Percentiles rank a stretch among this genome's conserved stretches.
Evolutionary conservation across 37 sponge, comb jelly and placozoan genomes (phyloP).

Genomic region (Crambe crambe): DNA sequence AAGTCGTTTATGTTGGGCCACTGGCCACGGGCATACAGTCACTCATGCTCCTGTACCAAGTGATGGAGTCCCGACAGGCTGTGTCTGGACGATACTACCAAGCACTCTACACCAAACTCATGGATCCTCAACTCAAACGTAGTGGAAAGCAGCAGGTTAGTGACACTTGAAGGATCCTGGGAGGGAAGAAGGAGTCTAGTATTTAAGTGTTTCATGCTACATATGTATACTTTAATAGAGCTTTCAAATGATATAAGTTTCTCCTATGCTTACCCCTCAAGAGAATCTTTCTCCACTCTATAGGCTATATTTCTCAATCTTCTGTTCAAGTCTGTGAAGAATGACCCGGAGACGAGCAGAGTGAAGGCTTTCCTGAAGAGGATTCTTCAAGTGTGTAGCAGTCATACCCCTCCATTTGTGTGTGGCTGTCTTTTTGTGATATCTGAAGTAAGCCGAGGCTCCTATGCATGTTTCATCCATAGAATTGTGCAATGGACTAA

Average conservation of each 20-base stretch:
- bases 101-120: slow-evolving; percentile 90
- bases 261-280: too few relatives aligned
- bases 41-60: slow-evolving; percentile 93
- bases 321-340: slow-evolving; percentile 91
- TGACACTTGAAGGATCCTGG: too few relatives aligned
- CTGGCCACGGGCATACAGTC: slow-evolving; percentile 90
- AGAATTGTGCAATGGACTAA: too few relatives aligned
- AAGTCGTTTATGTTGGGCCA: slow-evolving; percentile 84
- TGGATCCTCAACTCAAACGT: slow-evolving; percentile 76
- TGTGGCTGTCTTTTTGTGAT: slow-evolving; percentile 81
- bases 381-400: slow-evolving; percentile 69
- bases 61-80: slow-evolving; percentile 82
- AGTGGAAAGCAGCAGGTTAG: slow-evolving; percentile 74
- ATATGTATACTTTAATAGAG: too few relatives aligned
- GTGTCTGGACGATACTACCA: slow-evolving; percentile 89
- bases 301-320: slow-evolving; percentile 95
- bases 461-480: neutral
- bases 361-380: slow-evolving; percentile 91
- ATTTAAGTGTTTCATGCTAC: too few relatives aligned
- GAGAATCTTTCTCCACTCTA: neutral
- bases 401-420: slow-evolving; percentile 72
- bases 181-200: too few relatives aligned
- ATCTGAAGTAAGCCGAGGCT: slow-evolving; percentile 67
- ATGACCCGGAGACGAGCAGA: slow-evolving; percentile 79
- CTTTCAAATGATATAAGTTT: too few relatives aligned